phyloP scores from a whole-genome alignment of 92 coral and sea anemone species.

The Porites lobata region DNA sequence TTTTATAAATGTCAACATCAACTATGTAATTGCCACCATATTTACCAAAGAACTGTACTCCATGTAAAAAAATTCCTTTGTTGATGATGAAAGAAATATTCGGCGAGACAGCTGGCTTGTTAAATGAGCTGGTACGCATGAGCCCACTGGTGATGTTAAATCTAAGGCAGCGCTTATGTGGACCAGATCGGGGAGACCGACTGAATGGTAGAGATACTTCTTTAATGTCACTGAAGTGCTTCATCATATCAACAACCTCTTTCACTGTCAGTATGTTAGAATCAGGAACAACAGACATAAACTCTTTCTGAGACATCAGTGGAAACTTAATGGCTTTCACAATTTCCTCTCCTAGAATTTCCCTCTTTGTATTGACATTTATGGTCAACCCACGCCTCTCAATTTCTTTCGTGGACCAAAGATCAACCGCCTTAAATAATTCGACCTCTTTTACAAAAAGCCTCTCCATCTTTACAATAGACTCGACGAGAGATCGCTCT shows the following conservation, averaged over 20 bases:
- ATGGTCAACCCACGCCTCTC: background rate
- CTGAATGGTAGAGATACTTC: background rate
- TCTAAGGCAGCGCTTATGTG: background rate
- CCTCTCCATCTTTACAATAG: background rate
- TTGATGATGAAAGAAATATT: background rate
- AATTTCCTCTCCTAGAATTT: no score
- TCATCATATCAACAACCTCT: background rate
- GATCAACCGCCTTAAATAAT: background rate
- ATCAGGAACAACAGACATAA: no score
- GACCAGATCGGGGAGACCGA: background rate
- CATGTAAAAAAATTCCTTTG: slow-evolving; percentile 1
- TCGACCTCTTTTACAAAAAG: background rate
- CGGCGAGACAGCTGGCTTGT: no score
- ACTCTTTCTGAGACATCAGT: no score
- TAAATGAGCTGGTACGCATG: background rate
- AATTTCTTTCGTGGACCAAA: background rate
- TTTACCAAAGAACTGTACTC: slow-evolving; percentile 1
- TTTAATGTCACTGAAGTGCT: background rate
- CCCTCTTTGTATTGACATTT: background rate
- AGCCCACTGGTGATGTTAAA: background rate
- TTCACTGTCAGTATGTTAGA: no score
- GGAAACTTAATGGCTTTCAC: no score
- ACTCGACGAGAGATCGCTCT: background rate
- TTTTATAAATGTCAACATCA: background rate
- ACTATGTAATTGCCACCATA: background rate